These are phyloP conservation scores for Tonatia bakeri DNA, from an alignment of 2,113 vertebrate genomes.

Conservation along the genomic window DNA sequence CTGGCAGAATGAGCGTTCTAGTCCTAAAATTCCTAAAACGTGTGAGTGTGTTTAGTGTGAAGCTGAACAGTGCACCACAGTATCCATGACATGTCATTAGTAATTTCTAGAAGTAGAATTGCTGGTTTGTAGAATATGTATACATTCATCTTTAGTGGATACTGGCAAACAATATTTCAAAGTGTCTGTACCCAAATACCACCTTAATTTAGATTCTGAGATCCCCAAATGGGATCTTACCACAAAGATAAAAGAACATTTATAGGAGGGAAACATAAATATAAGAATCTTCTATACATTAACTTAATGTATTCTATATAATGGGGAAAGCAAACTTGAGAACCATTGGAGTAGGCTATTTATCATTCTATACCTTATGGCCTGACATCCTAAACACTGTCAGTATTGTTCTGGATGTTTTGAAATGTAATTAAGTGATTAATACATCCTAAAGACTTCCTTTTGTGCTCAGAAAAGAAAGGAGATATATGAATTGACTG, in stretches of 20 bases:
- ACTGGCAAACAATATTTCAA: background rate
- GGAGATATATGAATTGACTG: background rate
- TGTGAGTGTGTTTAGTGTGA: background rate
- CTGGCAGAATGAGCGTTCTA: background rate
- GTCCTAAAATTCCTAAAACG: background rate
- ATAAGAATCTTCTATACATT: background rate
- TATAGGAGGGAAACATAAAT: background rate
- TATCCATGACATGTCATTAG: background rate
- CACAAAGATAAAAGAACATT: background rate
- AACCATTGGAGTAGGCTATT: background rate
- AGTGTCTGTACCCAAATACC: background rate
- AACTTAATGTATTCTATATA: background rate
- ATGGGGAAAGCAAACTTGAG: background rate
- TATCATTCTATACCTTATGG: background rate
- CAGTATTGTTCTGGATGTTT: background rate
- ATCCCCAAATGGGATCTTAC: background rate
- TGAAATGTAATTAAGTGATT: background rate
- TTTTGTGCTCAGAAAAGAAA: background rate
- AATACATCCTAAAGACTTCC: background rate
- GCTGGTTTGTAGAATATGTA: background rate
- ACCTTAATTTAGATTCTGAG: slow-evolving; percentile 34
- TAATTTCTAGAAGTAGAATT: slow-evolving; percentile 2
- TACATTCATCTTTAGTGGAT: background rate
- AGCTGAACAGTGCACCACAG: background rate
- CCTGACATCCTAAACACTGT: background rate